Evolutionary conservation across 2,797 vertebrate genomes (phyloP), one percentile per base, ranked within the genome.

Genomic region (Eupleurogrammus muticus): DNA sequence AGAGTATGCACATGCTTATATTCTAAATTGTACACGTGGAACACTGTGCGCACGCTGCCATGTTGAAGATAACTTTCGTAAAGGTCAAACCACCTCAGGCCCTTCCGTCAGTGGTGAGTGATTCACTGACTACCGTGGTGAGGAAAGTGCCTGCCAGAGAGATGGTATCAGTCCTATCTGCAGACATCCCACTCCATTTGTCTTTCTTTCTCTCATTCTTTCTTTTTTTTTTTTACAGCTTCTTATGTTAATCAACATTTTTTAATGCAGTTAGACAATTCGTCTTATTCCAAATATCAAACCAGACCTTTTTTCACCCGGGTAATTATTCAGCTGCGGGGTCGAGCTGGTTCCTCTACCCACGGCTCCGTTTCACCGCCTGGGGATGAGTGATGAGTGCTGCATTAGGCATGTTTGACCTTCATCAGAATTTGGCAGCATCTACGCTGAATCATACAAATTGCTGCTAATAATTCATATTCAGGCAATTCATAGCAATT

Each of bases 141-240:
- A 73, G 60, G 46, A 76, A 84, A 73, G 70, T 60, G 47, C 58
- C 80, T 81, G 65, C 14, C 50, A 23, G 58, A 64, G 57, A 88
- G 84, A 88, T 83, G 19, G 5, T 46, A 90, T 83, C 84, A 75
- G 79, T 44, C 54, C 47, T 73, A 86, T 77, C 81, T 79, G 75
- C 68, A 75, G 60, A 82, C 65, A 60, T 82, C 75, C 70, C 62
- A 48, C 36, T 28, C 28, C 28, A 28, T 28, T 28, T 73, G 70
- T 75, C 40, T 36, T 50, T 17, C 57, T 5, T 42, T 59, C 51
- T 83, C 63, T 62, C 67, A 21, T 57, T 71, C 54, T 53, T 57
- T 66, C 36, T n/a, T n/a, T n/a, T 28, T 28, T 6, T 40, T 11
- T 42, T 47, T 40, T 10, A 17, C 24, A 12, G 14, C 69, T 70